Evolutionary conservation across 2,888 invertebrate species (phyloP).

Genomic region (Anthrax anthrax): DNA sequence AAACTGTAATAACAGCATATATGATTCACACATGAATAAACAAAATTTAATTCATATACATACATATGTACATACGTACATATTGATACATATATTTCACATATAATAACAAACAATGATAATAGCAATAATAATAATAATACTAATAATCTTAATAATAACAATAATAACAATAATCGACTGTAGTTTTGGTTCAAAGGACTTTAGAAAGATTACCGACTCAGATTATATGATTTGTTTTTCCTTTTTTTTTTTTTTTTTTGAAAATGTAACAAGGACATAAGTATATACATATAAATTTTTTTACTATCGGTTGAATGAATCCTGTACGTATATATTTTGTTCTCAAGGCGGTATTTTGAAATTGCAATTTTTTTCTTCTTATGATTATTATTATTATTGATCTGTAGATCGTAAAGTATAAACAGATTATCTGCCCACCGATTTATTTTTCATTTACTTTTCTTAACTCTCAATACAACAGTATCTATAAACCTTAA

Average conservation of each 20-base stretch:
- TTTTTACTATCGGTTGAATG: slow-evolving; percentile 6
- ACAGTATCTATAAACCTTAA: not conserved
- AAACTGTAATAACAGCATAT: too few relatives aligned
- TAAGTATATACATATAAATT: too few relatives aligned
- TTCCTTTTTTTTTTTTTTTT: too few relatives aligned
- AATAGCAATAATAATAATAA: too few relatives aligned
- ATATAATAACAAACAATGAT: slow-evolving; percentile 5
- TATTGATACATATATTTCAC: not conserved
- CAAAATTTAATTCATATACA: slow-evolving; percentile 8
- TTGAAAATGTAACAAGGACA: too few relatives aligned
- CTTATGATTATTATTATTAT: too few relatives aligned
- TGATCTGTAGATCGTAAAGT: too few relatives aligned
- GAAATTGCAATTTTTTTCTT: slow-evolving; percentile 6
- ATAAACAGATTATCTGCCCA: slow-evolving; percentile 37
- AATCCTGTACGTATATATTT: not conserved
- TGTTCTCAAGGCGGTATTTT: slow-evolving; percentile 7
- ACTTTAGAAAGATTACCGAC: slow-evolving; percentile 28
- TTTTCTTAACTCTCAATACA: not conserved
- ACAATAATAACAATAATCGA: not conserved
- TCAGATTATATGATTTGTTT: slow-evolving; percentile 27
- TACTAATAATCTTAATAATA: too few relatives aligned
- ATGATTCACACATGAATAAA: slow-evolving; percentile 28
- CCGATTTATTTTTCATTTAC: slow-evolving; percentile 24
- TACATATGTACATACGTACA: too few relatives aligned
- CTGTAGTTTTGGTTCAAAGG: slow-evolving; percentile 19